A percentile compares a stretch with the other conserved stretches of the same genome.
Conservation (phyloP, 2,113 vertebrate genomes). For the Abramis brama region DNA sequence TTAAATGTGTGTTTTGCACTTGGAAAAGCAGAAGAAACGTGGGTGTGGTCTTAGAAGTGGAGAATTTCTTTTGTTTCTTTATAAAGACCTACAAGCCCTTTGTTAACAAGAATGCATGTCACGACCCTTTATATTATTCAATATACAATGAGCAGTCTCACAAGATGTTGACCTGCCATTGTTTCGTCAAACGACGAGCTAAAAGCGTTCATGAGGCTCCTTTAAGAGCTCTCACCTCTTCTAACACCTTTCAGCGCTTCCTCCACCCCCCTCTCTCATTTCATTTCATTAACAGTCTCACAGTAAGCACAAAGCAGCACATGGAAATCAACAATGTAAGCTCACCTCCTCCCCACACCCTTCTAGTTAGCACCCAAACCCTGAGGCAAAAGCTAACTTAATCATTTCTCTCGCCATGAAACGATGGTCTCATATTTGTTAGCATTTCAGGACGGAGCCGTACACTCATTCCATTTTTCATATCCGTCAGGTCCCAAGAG, state of each 20-base stretch:
- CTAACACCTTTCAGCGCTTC: constrained; percentile 18
- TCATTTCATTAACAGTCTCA: constrained; percentile 49
- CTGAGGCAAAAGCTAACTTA: constrained; percentile 39
- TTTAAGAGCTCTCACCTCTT: constrained; percentile 32
- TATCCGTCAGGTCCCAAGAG: constrained; percentile 4
- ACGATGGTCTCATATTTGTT: neutral
- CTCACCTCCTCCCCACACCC: constrained; percentile 18
- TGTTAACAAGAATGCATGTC: neutral
- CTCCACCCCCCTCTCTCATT: neutral
- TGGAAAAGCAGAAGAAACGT: neutral
- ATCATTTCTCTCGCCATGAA: constrained; percentile 30
- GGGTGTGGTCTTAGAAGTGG: neutral
- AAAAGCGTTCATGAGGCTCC: neutral
- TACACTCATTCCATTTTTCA: constrained; percentile 18
- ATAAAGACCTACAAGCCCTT: constrained; percentile 5
- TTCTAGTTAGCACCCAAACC: constrained; percentile 36
- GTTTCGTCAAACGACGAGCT: neutral
- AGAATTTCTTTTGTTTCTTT: neutral
- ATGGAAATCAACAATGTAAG: constrained; percentile 33
- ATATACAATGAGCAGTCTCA: neutral
- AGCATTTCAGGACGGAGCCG: neutral
- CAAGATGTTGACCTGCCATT: constrained; percentile 19
- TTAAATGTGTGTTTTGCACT: neutral
- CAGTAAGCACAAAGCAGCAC: constrained; percentile 28
- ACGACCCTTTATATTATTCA: neutral